Base-by-base conservation (phyloP, 2,797 vertebrate genomes). In the Falco peregrinus region DNA sequence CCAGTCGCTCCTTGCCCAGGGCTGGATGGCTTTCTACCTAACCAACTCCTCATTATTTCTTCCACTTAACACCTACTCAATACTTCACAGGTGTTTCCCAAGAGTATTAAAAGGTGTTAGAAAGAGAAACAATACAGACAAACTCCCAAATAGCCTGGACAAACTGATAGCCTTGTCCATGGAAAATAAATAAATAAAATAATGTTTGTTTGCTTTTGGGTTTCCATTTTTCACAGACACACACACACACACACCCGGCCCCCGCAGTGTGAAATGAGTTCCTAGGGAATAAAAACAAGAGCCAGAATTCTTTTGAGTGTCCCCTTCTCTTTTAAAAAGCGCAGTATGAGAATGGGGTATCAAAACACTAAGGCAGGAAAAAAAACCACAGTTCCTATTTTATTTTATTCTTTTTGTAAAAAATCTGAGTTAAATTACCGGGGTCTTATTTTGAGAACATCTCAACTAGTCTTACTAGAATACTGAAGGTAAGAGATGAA, bases 61-160 rank as follows among this genome's bases (percentile, higher is more conserved):
- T 73, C 79, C 83, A 74, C 91, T 93, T 89, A 89, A 82, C 75
- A 96, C 91, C 95, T 81, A 92, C 84, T 95, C 93, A 93, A n/a
- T 47, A 31, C 76, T 87, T 95, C 4, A 92, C 81, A 93, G 95
- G 90, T 93, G 68, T 93, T 95, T 96, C 94, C 70, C 93, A 71
- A 61, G 57, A 82, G 63, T 77, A 94, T 91, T 84, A 89, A 78
- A 96, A 97, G 80, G 83, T 95, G 81, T 85, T 65, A 78, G 78
- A 29, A 48, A 43, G 16, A 96, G 63, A 89, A 96, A 97, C 84
- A 95, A 95, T 26, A 35, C 64, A 90, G 47, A 47, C 84, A 48
- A 93, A 93, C 63, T 89, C 67, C 35, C 75, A 45, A 31, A 69
- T 14, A 33, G 20, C 28, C 15, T 16, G 48, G 65, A 60, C 74